Evolutionary conservation across 2,797 vertebrate genomes (phyloP), one percentile per base, ranked within the genome.

Genomic region (Ctenopoma kingsleyae): DNA sequence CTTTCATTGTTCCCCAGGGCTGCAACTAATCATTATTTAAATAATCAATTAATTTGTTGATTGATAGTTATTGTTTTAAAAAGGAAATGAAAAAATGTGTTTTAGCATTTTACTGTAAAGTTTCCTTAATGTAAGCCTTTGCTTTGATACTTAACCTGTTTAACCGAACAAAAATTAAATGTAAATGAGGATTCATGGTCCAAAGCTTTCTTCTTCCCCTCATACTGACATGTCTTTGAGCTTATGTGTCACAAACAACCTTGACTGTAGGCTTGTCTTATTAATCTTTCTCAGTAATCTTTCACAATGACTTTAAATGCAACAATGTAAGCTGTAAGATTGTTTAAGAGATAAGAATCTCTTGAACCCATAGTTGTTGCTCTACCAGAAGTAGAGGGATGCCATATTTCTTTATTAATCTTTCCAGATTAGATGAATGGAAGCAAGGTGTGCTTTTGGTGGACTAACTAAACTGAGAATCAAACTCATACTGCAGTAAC

Each of bases 361-460:
- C 25, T 27, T 35, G 35, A 9, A 54, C n/a, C 2, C 15, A 32
- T 13, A 6, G 11, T 2, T 56, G 22, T 40, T 49, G 13, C 19
- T 49, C 38, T 3, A 36, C 12, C 50, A 35, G 40, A n/a, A 22
- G 40, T 53, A 43, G n/a, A 38, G 32, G 40, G 30, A 32, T 32
- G 30, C 8, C 6, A 9, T 9, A 8, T 8, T 11, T 25, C 4
- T 44, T 54, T 36, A 25, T n/a, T 59, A 19, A 9, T 13, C 47
- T 67, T 74, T 38, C 22, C n/a, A 35, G 20, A 47, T 75, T 19
- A 47, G 23, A 52, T 30, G 27, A 30, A 1, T 17, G 16, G 10
- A 22, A 13, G 5, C 25, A 22, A 20, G 27, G 38, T 56, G 6
- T 62, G 1, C 1, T 25, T 57, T 57, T 36, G 17, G 57, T 53